These are phyloP conservation scores for Poecile atricapillus DNA, from an alignment of 2,113 vertebrate species.

Conservation along the genomic window DNA sequence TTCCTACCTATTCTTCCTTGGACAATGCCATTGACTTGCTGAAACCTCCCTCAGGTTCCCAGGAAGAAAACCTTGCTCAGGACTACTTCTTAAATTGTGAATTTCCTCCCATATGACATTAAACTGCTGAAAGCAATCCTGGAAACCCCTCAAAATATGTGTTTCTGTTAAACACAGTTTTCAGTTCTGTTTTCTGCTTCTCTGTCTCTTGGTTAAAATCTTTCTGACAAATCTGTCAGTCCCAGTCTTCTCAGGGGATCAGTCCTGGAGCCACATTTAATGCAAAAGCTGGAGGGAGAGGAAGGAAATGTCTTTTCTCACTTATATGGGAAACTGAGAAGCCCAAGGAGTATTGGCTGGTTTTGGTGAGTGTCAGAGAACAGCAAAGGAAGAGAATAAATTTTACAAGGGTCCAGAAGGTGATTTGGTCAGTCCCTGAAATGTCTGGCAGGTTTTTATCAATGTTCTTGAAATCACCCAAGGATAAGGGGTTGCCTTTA, in stretches of 20 bases:
- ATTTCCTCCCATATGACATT: neutral
- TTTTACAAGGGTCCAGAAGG: neutral
- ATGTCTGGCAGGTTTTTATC: neutral
- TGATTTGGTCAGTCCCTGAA: neutral
- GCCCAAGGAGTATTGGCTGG: neutral
- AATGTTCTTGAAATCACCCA: neutral
- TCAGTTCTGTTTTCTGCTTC: neutral
- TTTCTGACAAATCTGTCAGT: neutral
- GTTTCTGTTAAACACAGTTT: neutral
- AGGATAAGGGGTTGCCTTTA: neutral
- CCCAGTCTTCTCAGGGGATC: neutral
- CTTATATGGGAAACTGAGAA: neutral
- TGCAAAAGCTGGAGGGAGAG: neutral
- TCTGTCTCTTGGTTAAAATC: neutral
- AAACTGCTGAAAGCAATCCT: neutral
- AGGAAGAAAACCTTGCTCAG: neutral
- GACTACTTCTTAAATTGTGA: neutral
- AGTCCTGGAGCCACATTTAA: neutral
- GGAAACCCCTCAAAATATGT: neutral
- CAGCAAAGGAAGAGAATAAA: neutral
- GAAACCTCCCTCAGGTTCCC: neutral
- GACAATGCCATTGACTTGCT: neutral
- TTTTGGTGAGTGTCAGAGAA: neutral
- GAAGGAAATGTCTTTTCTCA: neutral
- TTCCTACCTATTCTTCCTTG: neutral